Evolutionary conservation across 2,888 invertebrate species (phyloP).

Genomic region (Rhagophthalmus giganteus): DNA sequence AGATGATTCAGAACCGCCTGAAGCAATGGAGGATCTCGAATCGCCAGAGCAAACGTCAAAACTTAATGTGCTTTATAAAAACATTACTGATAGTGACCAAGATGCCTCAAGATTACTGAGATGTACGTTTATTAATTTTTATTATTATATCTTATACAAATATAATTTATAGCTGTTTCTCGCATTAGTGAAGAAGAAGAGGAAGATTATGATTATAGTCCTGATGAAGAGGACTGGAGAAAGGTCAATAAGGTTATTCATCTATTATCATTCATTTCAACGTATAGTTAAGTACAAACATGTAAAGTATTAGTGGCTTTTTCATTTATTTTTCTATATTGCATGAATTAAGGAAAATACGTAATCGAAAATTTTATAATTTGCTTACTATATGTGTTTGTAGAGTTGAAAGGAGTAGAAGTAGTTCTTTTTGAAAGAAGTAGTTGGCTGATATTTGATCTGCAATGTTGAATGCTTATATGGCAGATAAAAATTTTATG

Average conservation of each 20-base stretch:
- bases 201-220: slow-evolving; percentile 80
- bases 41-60: slow-evolving; percentile 57
- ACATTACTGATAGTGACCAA: slow-evolving; percentile 53
- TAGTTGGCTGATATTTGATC: too few relatives aligned
- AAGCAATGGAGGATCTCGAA: slow-evolving; percentile 57
- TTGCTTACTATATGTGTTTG: too few relatives aligned
- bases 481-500: too few relatives aligned
- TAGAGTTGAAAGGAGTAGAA: too few relatives aligned
- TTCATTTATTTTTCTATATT: background rate
- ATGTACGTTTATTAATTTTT: too few relatives aligned
- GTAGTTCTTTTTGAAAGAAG: too few relatives aligned
- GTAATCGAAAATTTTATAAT: too few relatives aligned
- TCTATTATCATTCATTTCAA: slow-evolving; percentile 54
- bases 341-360: too few relatives aligned
- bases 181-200: slow-evolving; percentile 80
- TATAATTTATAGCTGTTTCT: slow-evolving; percentile 61
- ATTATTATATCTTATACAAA: background rate
- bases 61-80: slow-evolving; percentile 60
- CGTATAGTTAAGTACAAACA: slow-evolving; percentile 56
- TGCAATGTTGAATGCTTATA: too few relatives aligned
- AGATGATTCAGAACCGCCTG: slow-evolving; percentile 53
- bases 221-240: slow-evolving; percentile 87
- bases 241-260: slow-evolving; percentile 60
- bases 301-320: background rate
- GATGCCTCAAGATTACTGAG: slow-evolving; percentile 59